Conservation (phyloP, 2,113 vertebrate genomes). For the Atlantisia rogersi region DNA sequence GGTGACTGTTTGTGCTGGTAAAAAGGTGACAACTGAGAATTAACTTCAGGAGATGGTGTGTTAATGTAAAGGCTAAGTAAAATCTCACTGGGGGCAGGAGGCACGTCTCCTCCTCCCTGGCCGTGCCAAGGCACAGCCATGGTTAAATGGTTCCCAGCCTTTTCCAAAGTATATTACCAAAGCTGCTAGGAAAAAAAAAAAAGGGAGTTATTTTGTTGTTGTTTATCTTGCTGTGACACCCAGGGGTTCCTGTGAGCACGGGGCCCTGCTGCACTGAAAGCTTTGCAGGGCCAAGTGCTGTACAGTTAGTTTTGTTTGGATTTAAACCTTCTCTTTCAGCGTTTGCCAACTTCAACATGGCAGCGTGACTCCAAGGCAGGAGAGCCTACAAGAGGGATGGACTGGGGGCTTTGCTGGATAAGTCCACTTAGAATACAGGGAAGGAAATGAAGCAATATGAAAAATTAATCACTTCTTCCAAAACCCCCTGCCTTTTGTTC, state of each 20-base stretch:
- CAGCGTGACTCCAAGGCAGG: not conserved
- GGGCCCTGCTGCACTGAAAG: not conserved
- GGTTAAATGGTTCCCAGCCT: not conserved
- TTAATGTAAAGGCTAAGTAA: not conserved
- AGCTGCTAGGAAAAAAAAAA: not conserved
- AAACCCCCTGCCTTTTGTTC: not conserved
- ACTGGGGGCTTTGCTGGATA: not conserved
- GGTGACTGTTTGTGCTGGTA: not conserved
- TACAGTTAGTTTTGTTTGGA: not conserved
- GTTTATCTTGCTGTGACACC: not conserved
- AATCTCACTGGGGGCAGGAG: not conserved
- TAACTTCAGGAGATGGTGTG: not conserved
- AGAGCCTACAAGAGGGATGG: not conserved
- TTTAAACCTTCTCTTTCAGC: not conserved
- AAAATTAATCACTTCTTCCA: not conserved
- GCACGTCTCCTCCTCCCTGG: not conserved
- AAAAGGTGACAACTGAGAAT: not conserved
- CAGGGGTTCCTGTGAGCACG: not conserved
- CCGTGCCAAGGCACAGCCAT: not conserved
- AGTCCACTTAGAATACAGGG: not conserved
- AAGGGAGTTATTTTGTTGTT: not conserved
- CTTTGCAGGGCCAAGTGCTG: not conserved
- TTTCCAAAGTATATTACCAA: not conserved
- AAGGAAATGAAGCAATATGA: constrained; percentile 1
- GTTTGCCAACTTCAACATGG: not conserved